phyloP scores from a whole-genome alignment of 30 jellyfish, hydroid and myxozoan genomes.

The Turritopsis rubra region DNA sequence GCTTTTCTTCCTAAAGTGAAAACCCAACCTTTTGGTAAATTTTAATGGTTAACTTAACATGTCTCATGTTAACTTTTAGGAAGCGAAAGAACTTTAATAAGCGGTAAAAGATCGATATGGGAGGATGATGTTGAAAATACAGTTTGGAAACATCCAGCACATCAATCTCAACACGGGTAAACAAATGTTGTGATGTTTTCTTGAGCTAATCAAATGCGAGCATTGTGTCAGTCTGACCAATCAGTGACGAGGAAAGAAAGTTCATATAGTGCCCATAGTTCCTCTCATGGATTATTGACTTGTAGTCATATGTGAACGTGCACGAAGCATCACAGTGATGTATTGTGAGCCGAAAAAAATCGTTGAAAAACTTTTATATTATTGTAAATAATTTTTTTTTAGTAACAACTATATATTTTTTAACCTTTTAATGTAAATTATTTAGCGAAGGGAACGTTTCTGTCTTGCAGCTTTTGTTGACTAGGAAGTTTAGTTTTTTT shows the following conservation, averaged over 20 bases:
- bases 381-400: not conserved
- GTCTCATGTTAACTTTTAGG: not conserved
- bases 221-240: not conserved
- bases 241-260: not conserved
- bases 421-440: not conserved
- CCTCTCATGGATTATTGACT: not conserved
- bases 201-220: not conserved
- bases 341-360: not conserved
- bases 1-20: too few species aligned
- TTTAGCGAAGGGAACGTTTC: not conserved
- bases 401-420: not conserved
- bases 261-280: not conserved
- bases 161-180: slow-evolving; percentile 8
- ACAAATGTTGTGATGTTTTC: not conserved
- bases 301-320: not conserved
- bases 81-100: not conserved
- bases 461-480: not conserved
- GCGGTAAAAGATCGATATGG: slow-evolving; percentile 30
- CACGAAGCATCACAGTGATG: not conserved
- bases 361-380: not conserved
- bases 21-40: too few species aligned
- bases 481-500: too few species aligned
- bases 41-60: not conserved
- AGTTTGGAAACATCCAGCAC: slow-evolving; percentile 26
- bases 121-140: slow-evolving; percentile 32